phyloP scores from a whole-genome alignment of 2,797 vertebrate genomes.

The Sus cebifrons region DNA sequence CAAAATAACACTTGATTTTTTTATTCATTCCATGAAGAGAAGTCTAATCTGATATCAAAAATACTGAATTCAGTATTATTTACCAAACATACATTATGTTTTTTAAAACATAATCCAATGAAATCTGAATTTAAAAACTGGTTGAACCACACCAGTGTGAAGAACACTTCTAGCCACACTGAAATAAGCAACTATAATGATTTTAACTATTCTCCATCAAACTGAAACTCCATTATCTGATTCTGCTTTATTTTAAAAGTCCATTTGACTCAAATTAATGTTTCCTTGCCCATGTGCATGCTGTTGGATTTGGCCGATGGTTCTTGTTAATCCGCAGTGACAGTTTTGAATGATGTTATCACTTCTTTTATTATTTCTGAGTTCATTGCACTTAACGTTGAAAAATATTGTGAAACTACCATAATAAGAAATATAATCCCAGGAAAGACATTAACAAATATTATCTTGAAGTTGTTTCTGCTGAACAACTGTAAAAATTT shows the following conservation, averaged over 20 bases:
- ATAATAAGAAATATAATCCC: background rate
- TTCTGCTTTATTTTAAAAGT: slow-evolving; percentile 39
- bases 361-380: slow-evolving; percentile 31
- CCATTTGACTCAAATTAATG: background rate
- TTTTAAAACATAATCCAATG: background rate
- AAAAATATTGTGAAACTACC: background rate
- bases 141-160: background rate
- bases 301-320: background rate
- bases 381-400: background rate
- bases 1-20: background rate
- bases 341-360: slow-evolving; percentile 40
- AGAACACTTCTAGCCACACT: background rate
- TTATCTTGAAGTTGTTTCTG: background rate
- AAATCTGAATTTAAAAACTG: slow-evolving; percentile 16
- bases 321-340: slow-evolving; percentile 5
- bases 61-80: background rate
- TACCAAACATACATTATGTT: background rate
- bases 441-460: background rate
- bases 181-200: background rate
- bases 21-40: background rate
- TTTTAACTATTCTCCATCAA: slow-evolving; percentile 20
- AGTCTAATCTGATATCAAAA: background rate
- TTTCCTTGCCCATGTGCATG: background rate
- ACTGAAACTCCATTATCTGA: background rate
- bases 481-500: background rate